Evolutionary conservation across 2,797 vertebrate genomes (phyloP), one percentile per base, ranked within the genome.

Genomic region (Macrochelys suwanniensis): DNA sequence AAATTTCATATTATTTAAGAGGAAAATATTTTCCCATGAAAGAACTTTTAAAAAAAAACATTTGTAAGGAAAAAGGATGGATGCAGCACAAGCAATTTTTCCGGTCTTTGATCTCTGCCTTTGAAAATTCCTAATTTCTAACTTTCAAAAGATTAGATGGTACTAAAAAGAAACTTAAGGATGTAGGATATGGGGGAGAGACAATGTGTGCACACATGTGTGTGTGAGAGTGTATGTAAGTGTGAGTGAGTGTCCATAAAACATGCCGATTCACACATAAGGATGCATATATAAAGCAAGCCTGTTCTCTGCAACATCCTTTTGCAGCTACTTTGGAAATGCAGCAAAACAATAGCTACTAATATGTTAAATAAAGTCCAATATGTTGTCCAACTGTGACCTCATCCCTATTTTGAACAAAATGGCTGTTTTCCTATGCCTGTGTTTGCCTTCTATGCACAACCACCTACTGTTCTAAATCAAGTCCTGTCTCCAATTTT

Each of bases 401-500:
- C 5, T 92, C 80, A 80, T 6, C 51, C 81, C 15, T 78, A 51
- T 90, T 84, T 82, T 89, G 82, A 82, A n/a, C 59, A 56, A 5
- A 26, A 80, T 6, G 31, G 68, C 57, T 71, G 11, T 31, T 8
- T 7, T 59, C 2, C 82, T 54, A 87, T 1, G 2, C 61, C 80
- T 87, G 2, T 56, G n/a, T 68, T 93, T 86, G 5, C 17, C 92
- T 87, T 80, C 42, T 88, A 42, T 57, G 57, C 82, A 91, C 5
- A 91, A 74, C 77, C 23, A 80, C 3, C 49, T 56, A 89, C 15
- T 45, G 50, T 26, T 92, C 65, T 85, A 88, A 93, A 93, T 80
- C 80, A 95, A 13, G 11, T 51, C 51, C 83, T 28, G 42, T 61
- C 89, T 95, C 65, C 2, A 76, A 6, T 86, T 95, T 79, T 92